A percentile compares a stretch with the other conserved stretches of the same genome.
Conservation (phyloP, 1,140 invertebrate genomes). For the Listronotus bonariensis region DNA sequence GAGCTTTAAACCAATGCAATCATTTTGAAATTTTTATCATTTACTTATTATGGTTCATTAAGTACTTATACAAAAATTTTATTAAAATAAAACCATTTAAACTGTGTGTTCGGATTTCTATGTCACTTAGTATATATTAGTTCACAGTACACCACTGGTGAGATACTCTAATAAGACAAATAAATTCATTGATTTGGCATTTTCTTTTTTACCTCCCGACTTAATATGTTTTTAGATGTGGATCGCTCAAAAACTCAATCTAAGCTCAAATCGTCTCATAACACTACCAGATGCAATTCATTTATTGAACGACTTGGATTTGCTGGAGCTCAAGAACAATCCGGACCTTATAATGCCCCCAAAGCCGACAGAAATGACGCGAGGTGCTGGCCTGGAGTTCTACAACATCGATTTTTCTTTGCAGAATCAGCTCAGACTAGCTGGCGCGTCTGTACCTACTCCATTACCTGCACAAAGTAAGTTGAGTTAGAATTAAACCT, state of each 20-base stretch:
- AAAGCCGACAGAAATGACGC: constrained; percentile 79
- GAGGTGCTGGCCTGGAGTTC: constrained; percentile 86
- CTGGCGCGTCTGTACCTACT: constrained; percentile 84
- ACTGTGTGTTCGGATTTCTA: no score
- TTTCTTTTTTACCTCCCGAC: no score
- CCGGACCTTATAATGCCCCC: constrained; percentile 97
- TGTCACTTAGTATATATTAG: no score
- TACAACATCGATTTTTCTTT: constrained; percentile 99
- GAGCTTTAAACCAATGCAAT: no score
- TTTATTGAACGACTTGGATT: constrained; percentile 87
- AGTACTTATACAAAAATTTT: no score
- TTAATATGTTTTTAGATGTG: constrained; percentile 80
- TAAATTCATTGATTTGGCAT: no score
- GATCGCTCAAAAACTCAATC: constrained; percentile 93
- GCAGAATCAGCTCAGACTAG: constrained; percentile 89
- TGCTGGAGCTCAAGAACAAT: constrained; percentile 90
- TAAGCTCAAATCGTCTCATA: constrained; percentile 92
- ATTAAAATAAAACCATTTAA: no score
- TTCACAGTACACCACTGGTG: no score
- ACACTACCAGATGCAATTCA: constrained; percentile 98
- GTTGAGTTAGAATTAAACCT: constrained; percentile 43
- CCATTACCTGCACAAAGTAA: constrained; percentile 69
- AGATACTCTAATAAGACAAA: no score
- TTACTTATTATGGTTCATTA: no score
- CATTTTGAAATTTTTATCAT: no score